Conservation (phyloP, 2,797 vertebrate species). For the Mionectes olivaceus region DNA sequence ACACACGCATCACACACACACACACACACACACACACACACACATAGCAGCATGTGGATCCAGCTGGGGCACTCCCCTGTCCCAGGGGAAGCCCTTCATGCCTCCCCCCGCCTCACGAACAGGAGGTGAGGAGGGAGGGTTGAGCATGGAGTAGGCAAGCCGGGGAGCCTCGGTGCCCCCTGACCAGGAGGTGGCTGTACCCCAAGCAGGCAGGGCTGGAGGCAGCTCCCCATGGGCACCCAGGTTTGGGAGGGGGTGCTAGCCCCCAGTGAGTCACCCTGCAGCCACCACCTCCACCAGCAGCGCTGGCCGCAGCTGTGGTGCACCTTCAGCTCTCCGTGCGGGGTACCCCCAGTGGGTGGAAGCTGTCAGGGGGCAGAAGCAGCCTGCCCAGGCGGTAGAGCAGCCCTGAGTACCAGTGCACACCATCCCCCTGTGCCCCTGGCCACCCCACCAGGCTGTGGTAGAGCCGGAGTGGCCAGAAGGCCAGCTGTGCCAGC, state of each 20-base stretch:
- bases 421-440: slow-evolving; percentile 83
- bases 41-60: slow-evolving; percentile 72
- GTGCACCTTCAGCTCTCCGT: slow-evolving; percentile 78
- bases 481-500: slow-evolving; percentile 90
- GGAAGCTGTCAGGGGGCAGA: slow-evolving; percentile 87
- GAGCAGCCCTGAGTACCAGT: slow-evolving; percentile 93
- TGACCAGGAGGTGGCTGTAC: neutral
- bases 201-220: neutral
- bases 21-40: slow-evolving; percentile 3
- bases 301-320: neutral
- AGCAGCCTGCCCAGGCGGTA: slow-evolving; percentile 86
- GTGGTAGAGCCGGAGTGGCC: slow-evolving; percentile 89
- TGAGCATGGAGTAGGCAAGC: neutral
- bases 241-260: neutral
- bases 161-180: fast-evolving
- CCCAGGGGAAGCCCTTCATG: neutral
- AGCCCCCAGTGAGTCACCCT: neutral
- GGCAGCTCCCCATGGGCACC: neutral
- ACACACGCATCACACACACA: neutral
- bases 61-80: neutral
- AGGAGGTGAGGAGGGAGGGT: neutral
- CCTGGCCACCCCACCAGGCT: slow-evolving; percentile 74
- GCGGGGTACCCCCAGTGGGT: slow-evolving; percentile 82
- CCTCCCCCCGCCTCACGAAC: neutral
- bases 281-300: slow-evolving; percentile 15